These are phyloP conservation scores for Steinernema scapterisci DNA, from an alignment of 2,888 invertebrate genomes.

Conservation along the genomic window DNA sequence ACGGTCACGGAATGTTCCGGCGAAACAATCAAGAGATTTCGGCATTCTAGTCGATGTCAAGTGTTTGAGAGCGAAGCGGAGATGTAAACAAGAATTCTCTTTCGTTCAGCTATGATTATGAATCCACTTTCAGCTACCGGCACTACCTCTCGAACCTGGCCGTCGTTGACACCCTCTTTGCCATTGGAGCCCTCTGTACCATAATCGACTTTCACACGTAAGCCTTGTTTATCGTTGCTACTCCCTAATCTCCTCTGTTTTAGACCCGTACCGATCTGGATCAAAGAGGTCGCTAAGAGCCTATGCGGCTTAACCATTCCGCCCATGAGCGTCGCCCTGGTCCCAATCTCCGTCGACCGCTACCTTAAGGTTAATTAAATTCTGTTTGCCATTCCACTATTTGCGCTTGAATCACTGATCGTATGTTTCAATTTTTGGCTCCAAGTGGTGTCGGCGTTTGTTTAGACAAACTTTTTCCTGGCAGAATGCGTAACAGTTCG, in stretches of 20 bases:
- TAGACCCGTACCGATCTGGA: neutral
- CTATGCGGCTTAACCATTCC: constrained; percentile 1
- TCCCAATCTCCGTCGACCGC: constrained; percentile 26
- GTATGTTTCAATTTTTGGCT: no score
- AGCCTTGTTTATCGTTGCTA: neutral
- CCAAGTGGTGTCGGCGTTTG: neutral
- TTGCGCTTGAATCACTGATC: neutral
- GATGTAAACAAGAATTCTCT: no score
- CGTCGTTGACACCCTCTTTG: constrained; percentile 12
- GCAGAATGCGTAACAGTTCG: neutral
- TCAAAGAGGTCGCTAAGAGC: constrained; percentile 1
- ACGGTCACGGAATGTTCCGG: no score
- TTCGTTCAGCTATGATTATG: no score
- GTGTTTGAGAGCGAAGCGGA: no score
- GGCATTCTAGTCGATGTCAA: no score
- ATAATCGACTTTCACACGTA: constrained; percentile 20
- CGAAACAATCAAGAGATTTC: no score
- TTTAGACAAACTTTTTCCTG: neutral
- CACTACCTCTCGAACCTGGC: constrained; percentile 16
- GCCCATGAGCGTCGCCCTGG: constrained; percentile 22
- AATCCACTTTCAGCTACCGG: constrained; percentile 4
- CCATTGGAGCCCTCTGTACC: neutral
- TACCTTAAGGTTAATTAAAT: constrained; percentile 24
- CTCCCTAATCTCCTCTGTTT: neutral
- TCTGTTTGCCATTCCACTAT: neutral